These are phyloP conservation scores for Periophthalmus modestus DNA, from an alignment of 2,113 vertebrate genomes.

Conservation along the genomic window DNA sequence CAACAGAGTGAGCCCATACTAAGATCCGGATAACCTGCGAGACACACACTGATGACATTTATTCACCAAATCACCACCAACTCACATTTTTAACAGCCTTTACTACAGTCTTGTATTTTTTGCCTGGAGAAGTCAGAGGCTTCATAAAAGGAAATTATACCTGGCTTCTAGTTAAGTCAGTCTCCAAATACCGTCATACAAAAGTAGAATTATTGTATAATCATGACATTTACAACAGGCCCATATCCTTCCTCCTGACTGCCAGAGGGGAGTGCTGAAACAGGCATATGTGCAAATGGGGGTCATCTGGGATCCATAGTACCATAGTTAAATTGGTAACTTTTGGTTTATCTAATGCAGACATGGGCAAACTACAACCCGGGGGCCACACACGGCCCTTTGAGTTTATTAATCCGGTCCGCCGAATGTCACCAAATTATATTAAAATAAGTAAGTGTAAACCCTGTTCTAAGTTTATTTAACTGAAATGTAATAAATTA, in stretches of 20 bases:
- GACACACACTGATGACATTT: not conserved
- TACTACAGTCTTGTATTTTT: not conserved
- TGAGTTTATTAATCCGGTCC: too few relatives aligned
- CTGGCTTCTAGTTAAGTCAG: not conserved
- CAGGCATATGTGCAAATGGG: too few relatives aligned
- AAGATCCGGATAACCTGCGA: not conserved
- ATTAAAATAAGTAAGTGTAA: too few relatives aligned
- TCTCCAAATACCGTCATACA: conserved; percentile 19
- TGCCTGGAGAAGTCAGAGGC: not conserved
- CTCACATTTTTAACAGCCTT: not conserved
- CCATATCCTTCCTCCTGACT: too few relatives aligned
- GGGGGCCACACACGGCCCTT: too few relatives aligned
- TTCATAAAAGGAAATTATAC: not conserved
- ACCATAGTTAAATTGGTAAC: too few relatives aligned
- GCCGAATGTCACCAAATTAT: too few relatives aligned
- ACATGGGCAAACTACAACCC: too few relatives aligned
- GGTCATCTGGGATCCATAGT: too few relatives aligned
- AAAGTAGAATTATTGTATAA: conserved; percentile 29
- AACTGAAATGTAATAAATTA: too few relatives aligned
- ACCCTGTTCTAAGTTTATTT: too few relatives aligned
- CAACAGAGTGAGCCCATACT: not conserved
- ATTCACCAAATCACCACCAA: not conserved
- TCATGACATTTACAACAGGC: conserved; percentile 10
- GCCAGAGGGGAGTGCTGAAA: too few relatives aligned
- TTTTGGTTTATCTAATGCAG: conserved; percentile 20